Base-by-base conservation (phyloP, 2,113 vertebrate species). In the Dendrocopos noguchii region DNA sequence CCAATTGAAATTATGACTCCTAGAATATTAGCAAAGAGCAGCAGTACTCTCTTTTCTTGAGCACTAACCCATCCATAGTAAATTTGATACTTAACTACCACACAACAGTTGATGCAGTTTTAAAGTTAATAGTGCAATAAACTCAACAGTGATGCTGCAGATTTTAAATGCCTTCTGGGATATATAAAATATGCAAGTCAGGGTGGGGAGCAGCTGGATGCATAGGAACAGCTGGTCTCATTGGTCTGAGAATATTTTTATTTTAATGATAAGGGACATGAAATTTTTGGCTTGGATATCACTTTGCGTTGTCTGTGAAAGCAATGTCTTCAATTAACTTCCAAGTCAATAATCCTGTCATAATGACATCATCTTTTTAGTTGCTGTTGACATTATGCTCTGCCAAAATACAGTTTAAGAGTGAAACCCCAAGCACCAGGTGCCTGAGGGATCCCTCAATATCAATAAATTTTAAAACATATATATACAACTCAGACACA, bases 71-170 rank as follows among this genome's bases (percentile, higher is more conserved):
- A 68, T 27, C 22, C 44, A 85, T 7, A 56, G 56, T 93, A 92
- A 92, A 90, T 95, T 86, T 94, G 79, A 28, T 52, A 24, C 24
- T 84, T 86, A 83, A 88, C 61, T 74, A 84, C 42, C 36, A 75
- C 61, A 80, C 66, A 94, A 83, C 34, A 55, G 46, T 89, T 92
- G 66, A 87, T 87, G 67, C 34, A 46, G 46, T 53, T 95, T 95
- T 87, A 78, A 95, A 92, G 71, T 89, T 94, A 92, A 93, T 86
- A 83, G 75, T 80, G 53, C 81, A 94, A 93, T 95, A 95, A 95
- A 94, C 61, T 83, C 72, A 46, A 88, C 65, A 82, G 89, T 94
- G 91, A 88, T 92, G 73, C 55, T 81, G 91, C 82, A 94, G 87
- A 87, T 88, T 88, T 92, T 96, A 95, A 91, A 91, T 79, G 66